These are phyloP conservation scores for Atethmia centrago DNA, from an alignment of 2,888 invertebrate genomes.

Conservation along the genomic window DNA sequence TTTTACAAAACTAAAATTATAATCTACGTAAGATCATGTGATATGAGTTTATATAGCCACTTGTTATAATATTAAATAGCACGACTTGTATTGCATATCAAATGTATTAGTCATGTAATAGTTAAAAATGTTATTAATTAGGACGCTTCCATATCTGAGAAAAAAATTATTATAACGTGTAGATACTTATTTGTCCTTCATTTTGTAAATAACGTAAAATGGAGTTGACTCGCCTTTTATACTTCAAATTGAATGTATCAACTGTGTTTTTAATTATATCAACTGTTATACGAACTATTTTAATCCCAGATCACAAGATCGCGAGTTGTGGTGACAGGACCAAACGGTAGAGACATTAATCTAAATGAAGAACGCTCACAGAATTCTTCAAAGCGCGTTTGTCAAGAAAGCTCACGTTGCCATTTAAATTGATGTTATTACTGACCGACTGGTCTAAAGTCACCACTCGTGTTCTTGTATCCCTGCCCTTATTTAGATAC, in stretches of 20 bases:
- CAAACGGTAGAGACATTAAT: constrained; percentile 60
- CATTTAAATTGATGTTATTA: constrained; percentile 46
- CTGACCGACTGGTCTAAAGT: constrained; percentile 13
- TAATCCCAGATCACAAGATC: constrained; percentile 62
- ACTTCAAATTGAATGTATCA: constrained; percentile 71
- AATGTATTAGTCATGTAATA: constrained; percentile 81
- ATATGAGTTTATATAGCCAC: constrained; percentile 88
- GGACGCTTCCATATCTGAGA: constrained; percentile 76
- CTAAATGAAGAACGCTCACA: constrained; percentile 53
- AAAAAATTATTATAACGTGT: constrained; percentile 68
- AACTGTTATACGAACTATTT: constrained; percentile 62
- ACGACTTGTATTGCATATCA: constrained; percentile 90
- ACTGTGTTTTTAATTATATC: constrained; percentile 55
- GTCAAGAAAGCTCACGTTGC: constrained; percentile 31
- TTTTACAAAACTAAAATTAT: constrained; percentile 82
- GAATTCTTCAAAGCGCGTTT: constrained; percentile 42
- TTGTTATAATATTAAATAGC: constrained; percentile 87
- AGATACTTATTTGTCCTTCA: constrained; percentile 60
- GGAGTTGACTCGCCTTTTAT: constrained; percentile 73
- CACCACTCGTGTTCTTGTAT: constrained; percentile 22
- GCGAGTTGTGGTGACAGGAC: constrained; percentile 56
- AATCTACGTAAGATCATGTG: constrained; percentile 90
- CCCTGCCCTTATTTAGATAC: constrained; percentile 62
- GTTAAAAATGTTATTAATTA: constrained; percentile 72
- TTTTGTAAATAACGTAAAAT: constrained; percentile 68